A percentile compares a stretch with the other conserved stretches of the same genome.
Evolutionary conservation across 2,113 vertebrate genomes (phyloP).

Genomic region (Pollimyrus isidori): DNA sequence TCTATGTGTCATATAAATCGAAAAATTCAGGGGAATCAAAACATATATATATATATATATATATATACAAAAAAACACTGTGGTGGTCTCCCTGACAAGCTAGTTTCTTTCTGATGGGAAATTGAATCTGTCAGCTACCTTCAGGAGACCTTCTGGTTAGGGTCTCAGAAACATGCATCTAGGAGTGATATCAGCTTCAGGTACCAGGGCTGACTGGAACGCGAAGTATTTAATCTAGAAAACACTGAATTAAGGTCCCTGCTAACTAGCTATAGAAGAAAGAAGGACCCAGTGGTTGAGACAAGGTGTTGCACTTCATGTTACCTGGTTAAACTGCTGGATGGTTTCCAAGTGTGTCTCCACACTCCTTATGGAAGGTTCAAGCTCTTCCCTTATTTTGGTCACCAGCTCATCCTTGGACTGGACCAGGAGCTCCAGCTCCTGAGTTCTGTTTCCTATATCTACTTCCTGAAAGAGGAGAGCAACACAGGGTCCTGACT

Average conservation of each 20-base stretch:
- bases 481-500: neutral
- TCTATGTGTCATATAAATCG: neutral
- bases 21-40: neutral
- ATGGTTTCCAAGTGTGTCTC: constrained; percentile 40
- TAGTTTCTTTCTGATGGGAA: neutral
- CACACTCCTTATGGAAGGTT: constrained; percentile 28
- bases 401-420: constrained; percentile 42
- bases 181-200: neutral
- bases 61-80: neutral
- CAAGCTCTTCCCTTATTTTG: constrained; percentile 35
- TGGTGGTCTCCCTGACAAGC: neutral
- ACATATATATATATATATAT: neutral
- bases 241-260: neutral
- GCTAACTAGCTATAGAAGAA: neutral
- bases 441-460: constrained; percentile 37
- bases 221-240: neutral
- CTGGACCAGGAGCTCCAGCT: constrained; percentile 42
- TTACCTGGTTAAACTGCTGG: constrained; percentile 47
- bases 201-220: neutral
- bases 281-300: neutral
- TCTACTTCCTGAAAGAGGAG: constrained; percentile 29
- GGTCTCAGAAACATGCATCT: neutral
- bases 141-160: neutral
- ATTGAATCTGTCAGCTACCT: neutral
- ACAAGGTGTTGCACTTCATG: neutral